These are phyloP conservation scores for Micronycteris hirsuta DNA, from an alignment of 2,113 vertebrate species.

Conservation along the genomic window DNA sequence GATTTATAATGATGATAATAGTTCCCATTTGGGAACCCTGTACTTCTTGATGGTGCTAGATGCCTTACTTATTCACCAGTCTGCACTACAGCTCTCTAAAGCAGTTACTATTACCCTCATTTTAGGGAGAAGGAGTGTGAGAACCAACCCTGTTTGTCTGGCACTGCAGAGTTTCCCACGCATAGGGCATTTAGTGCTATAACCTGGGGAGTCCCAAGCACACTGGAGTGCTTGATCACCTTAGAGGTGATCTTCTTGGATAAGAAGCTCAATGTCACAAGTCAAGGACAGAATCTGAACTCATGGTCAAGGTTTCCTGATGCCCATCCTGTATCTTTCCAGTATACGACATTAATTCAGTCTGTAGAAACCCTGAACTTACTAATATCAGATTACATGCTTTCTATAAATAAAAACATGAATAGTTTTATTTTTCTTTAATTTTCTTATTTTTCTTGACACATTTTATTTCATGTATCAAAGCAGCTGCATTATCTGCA, in stretches of 20 bases:
- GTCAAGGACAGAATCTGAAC: background rate
- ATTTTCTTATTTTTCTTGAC: background rate
- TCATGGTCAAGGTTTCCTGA: background rate
- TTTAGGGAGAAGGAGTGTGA: background rate
- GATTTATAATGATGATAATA: slow-evolving; percentile 23
- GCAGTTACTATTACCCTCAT: background rate
- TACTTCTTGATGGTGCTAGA: background rate
- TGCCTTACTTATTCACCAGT: background rate
- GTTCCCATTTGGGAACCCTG: slow-evolving; percentile 7
- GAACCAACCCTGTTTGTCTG: background rate
- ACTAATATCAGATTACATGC: background rate
- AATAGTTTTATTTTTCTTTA: background rate
- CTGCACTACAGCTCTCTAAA: background rate
- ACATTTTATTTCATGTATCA: background rate
- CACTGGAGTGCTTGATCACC: background rate
- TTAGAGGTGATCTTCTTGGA: no score
- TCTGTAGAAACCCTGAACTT: background rate
- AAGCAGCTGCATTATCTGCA: no score
- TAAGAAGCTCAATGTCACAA: background rate
- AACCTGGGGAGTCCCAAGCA: background rate
- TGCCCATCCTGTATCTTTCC: background rate
- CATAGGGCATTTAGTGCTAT: background rate
- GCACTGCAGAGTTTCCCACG: background rate
- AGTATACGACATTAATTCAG: background rate
- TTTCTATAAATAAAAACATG: background rate